These are phyloP conservation scores for Ctenoplectra terminalis DNA, from an alignment of 1,140 invertebrate species.

Conservation along the genomic window DNA sequence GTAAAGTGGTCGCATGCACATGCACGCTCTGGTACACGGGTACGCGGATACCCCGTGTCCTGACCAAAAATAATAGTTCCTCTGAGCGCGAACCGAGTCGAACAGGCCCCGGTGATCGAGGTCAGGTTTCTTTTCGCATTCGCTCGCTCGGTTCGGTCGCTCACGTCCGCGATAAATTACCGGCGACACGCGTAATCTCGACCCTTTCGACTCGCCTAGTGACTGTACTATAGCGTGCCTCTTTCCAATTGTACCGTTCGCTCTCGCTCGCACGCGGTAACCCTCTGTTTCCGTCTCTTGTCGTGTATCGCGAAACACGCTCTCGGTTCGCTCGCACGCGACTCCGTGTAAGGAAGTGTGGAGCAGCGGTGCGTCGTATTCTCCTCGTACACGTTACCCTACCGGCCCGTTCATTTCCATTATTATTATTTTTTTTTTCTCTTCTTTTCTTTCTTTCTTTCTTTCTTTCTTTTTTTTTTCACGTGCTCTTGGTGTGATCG, in stretches of 20 bases:
- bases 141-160: constrained; percentile 10
- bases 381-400: background rate
- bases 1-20: constrained; percentile 52
- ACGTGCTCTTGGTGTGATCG: constrained; percentile 58
- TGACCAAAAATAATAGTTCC: constrained; percentile 46
- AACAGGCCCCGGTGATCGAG: constrained; percentile 34
- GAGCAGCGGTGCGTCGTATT: constrained; percentile 45
- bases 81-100: constrained; percentile 3
- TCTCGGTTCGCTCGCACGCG: constrained; percentile 51
- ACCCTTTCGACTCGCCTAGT: constrained; percentile 50
- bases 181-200: constrained; percentile 51
- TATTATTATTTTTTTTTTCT: too few species aligned
- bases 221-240: constrained; percentile 39
- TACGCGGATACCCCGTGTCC: constrained; percentile 26
- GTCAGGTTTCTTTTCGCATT: constrained; percentile 43
- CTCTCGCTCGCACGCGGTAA: constrained; percentile 5
- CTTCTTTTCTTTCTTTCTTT: constrained; percentile 1
- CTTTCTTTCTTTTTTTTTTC: constrained; percentile 20
- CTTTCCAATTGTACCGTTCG: constrained; percentile 42
- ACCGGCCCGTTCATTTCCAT: background rate
- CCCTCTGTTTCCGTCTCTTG: background rate
- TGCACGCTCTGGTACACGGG: background rate
- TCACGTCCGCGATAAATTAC: constrained; percentile 46
- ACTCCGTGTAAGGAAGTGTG: constrained; percentile 35
- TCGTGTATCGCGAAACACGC: constrained; percentile 1